These are phyloP conservation scores for Nothoprocta perdicaria DNA, from an alignment of 2,113 vertebrate genomes.

Conservation along the genomic window DNA sequence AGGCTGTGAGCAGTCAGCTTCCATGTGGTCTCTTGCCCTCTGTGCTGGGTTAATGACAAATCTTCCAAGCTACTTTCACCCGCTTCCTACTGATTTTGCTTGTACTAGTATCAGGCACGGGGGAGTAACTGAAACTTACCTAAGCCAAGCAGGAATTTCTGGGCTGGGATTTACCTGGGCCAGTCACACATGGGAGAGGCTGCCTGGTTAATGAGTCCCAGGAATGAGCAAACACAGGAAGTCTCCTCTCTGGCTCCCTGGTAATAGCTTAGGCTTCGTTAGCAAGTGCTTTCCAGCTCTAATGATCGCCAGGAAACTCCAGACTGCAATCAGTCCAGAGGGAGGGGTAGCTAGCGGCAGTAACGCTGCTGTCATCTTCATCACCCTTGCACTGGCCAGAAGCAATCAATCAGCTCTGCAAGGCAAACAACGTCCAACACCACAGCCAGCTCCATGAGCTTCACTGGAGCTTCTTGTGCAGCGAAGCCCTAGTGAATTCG, in stretches of 20 bases:
- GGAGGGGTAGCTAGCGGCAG: neutral
- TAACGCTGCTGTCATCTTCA: neutral
- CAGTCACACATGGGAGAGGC: neutral
- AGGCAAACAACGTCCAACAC: neutral
- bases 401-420: neutral
- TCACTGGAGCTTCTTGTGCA: neutral
- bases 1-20: neutral
- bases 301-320: slow-evolving; percentile 36
- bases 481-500: neutral
- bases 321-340: neutral
- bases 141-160: slow-evolving; percentile 3
- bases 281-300: slow-evolving; percentile 27
- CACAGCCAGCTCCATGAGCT: neutral
- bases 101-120: neutral
- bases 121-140: slow-evolving; percentile 14
- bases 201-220: slow-evolving; percentile 25
- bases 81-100: slow-evolving; percentile 5
- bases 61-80: neutral
- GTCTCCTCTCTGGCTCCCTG: neutral
- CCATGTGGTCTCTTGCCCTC: neutral
- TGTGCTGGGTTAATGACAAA: slow-evolving; percentile 1
- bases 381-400: neutral
- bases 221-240: slow-evolving; percentile 33
- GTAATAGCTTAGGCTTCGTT: slow-evolving; percentile 16
- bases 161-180: slow-evolving; percentile 30